Evolutionary conservation across 2,113 vertebrate species (phyloP), one percentile per base, ranked within the genome.

Genomic region (Ameiurus melas): DNA sequence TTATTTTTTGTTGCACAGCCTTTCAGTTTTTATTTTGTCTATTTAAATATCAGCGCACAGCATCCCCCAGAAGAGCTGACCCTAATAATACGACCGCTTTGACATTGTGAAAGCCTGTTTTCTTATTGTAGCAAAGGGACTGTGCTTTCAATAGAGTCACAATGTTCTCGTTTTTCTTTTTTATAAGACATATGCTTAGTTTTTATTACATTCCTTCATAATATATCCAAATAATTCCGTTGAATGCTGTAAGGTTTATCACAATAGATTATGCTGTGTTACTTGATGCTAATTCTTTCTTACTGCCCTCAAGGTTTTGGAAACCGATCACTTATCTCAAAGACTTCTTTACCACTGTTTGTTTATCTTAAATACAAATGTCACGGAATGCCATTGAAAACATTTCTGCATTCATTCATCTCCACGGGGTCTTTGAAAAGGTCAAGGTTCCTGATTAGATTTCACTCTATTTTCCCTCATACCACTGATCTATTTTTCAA

Each of bases 311-410:
- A 78, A 75, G 83, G 30, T 68, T 55, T 84, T 78, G 4, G 16
- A 55, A 79, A 70, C 20, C 3, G 20, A 79, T 20, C 12, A 17
- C 51, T 80, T 58, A 86, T 80, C 53, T 88, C 60, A 83, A 83
- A 75, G 84, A 39, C 64, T 68, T 30, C 25, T 83, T 83, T 85
- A 51, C 58, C 87, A 75, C 43, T 19, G 30, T 90, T 87, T 90
- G 81, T 90, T 83, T 84, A 83, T 84, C 57, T 86, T 58, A 51
- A 84, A 86, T 73, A 55, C 68, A 88, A 88, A 90, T 86, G 87
- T 88, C 86, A 88, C 57, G 33, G 77, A 27, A 55, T 88, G 71
- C 53, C 62, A 86, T 53, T 80, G 79, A 86, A 36, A 73, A 73
- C 43, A 55, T 87, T 87, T 80, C 55, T 73, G 83, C 47, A 4